A percentile compares a stretch with the other conserved stretches of the same genome.
phyloP scores from a whole-genome alignment of 2,888 invertebrate genomes.

The Nephrocerus scutellatus region DNA sequence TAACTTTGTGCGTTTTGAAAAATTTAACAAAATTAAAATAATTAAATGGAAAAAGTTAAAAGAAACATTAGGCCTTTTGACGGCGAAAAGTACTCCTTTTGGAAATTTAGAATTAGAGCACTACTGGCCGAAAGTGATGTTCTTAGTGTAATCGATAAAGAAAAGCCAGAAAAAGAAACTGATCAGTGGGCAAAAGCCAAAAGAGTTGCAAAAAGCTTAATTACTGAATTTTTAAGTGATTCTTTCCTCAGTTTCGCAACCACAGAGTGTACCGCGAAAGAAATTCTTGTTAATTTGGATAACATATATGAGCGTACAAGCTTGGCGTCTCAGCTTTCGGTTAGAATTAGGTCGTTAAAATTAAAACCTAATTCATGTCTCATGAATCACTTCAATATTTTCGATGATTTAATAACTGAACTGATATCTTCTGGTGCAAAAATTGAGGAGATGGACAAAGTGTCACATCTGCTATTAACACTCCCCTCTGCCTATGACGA shows the following conservation, averaged over 20 bases:
- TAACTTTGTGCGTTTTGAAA: too few relatives aligned
- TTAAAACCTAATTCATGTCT: conserved; percentile 6
- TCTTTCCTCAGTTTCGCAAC: conserved; percentile 8
- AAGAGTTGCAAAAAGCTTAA: too few relatives aligned
- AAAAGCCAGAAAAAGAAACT: too few relatives aligned
- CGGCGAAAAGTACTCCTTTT: conserved; percentile 13
- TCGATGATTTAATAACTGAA: too few relatives aligned
- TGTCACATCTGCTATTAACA: conserved; percentile 33
- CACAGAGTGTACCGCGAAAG: conserved; percentile 1
- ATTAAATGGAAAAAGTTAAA: conserved; percentile 1
- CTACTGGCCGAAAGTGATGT: conserved; percentile 11
- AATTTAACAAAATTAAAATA: too few relatives aligned
- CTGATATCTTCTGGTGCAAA: conserved; percentile 37
- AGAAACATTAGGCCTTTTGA: conserved; percentile 11
- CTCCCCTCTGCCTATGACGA: conserved; percentile 34
- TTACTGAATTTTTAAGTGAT: conserved; percentile 6
- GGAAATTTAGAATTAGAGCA: conserved; percentile 14
- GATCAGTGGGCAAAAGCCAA: too few relatives aligned
- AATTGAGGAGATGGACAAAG: conserved; percentile 37
- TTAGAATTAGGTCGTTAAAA: conserved; percentile 6
- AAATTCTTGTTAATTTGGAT: conserved; percentile 5
- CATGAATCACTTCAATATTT: conserved; percentile 6
- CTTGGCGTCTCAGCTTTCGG: conserved; percentile 6
- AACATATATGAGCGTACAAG: conserved; percentile 7
- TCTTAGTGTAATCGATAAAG: conserved; percentile 6